Evolutionary conservation across 1,140 invertebrate species (phyloP).

Genomic region (Chelonus insularis): DNA sequence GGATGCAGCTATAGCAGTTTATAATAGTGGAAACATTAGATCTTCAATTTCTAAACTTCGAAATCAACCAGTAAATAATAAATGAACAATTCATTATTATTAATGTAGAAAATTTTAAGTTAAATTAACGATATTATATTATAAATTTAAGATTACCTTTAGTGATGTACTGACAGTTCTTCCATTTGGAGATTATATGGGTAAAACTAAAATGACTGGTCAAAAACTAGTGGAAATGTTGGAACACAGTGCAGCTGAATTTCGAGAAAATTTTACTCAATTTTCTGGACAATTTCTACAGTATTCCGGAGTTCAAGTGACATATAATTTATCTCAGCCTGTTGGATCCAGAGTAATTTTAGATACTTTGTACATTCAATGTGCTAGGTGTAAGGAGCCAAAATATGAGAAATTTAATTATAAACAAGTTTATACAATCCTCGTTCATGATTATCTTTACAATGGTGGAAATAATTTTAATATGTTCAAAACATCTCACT

Average conservation of each 20-base stretch:
- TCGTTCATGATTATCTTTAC: too few species aligned
- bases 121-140: not conserved
- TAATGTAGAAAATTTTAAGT: not conserved
- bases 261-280: too few species aligned
- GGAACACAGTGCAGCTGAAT: not conserved
- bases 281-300: too few species aligned
- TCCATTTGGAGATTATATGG: not conserved
- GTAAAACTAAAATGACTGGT: not conserved
- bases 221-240: not conserved
- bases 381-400: not conserved
- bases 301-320: not conserved
- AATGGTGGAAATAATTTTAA: too few species aligned
- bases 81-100: constrained; percentile 17
- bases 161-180: not conserved
- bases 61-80: constrained; percentile 62
- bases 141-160: not conserved
- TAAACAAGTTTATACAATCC: too few species aligned
- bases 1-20: constrained; percentile 73
- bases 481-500: too few species aligned
- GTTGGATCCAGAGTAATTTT: too few species aligned
- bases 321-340: not conserved
- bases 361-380: too few species aligned
- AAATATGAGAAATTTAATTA: not conserved
- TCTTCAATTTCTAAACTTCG: constrained; percentile 64
- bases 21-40: constrained; percentile 75